Evolutionary conservation across 2,888 invertebrate species (phyloP), one percentile per base, ranked within the genome.

Genomic region (Melanargia galathea): DNA sequence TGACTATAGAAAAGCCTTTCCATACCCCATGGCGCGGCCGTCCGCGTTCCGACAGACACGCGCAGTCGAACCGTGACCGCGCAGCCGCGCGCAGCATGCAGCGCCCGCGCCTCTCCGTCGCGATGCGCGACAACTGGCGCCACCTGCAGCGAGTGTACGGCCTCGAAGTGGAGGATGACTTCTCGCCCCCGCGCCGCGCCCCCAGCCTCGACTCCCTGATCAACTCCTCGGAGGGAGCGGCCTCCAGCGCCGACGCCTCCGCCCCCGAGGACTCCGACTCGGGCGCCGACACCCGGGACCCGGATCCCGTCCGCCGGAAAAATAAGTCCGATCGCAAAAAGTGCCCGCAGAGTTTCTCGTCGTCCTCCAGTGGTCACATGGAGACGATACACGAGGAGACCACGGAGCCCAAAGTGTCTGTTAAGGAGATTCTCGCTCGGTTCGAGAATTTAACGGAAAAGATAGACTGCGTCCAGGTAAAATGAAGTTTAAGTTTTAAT

Each of bases 371-470:
- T 80, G 94, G 86, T 72, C 94, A 93, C 81, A 96, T 96, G 96
- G 96, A 96, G 84, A 96, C 96, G 56, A 96, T 96, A 69, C 93
- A 95, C 64, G 96, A 96, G 82, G 96, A 96, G 76, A 93, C 93
- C 38, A 91, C 90, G 51, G 96, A 96, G 80, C 94, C 94, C n/a
- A 96, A 96, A 88, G 93, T 96, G 75, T 96, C 96, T 69, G 96
- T 96, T 69, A 95, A 95, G 80, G 96, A 96, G 79, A 96, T 96
- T 72, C 91, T 96, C 73, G 96, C 96, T 60, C 92, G 96, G 70
- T 96, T 96, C 85, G 96, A 96, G 85, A 94, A 94, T 78, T 91
- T 95, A 71, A 93, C 84, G 66, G 90, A 92, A 73, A 92, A 91
- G 74, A 83, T 84, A 72, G 87, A 92, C 68, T 65, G 71, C 58